Base-by-base conservation (phyloP, 2,113 vertebrate genomes). In the Casuarius casuarius region DNA sequence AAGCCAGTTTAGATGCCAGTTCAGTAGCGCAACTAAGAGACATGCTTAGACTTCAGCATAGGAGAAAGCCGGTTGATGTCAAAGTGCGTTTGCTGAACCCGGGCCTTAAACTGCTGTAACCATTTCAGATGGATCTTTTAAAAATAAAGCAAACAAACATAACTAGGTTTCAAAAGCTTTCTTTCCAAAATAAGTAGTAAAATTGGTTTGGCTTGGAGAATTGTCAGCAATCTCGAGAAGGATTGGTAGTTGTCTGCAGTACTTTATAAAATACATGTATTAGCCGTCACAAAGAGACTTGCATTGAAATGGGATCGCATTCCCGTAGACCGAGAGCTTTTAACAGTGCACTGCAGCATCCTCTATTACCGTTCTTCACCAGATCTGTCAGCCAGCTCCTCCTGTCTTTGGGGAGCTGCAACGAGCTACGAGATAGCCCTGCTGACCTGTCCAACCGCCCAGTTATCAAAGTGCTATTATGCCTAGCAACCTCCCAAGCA, bases 401-500 rank as follows among this genome's bases (percentile, higher is more conserved):
- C 11, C 42, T 5, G 31, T 9, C 67, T n/a, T 54, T 1, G 31
- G 12, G 76, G 44, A 82, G 72, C 42, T 31, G 33, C 58, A 8
- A 21, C 8, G 9, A 54, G 12, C 85, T 5, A 0, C 0, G 4
- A 18, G 82, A 29, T 6, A 13, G 1, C 68, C 59, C 59, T 31
- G 1, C 20, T 7, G 31, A 3, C 67, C 62, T 58, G 3, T 22
- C 40, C 52, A 58, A 12, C 40, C 59, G 35, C 17, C 14, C 40
- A 2, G 19, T 2, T 20, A 15, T 18, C 44, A 4, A 25, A 7
- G n/a, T 12, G 29, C 12, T 7, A 40, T 35, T 4, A 56, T 0
- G 12, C 73, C 52, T 73, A 31, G 38, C 62, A 11, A 1, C n/a
- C 46, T 9, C 1, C 63, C 4, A 17, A 0, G 46, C 63, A 13